These are phyloP conservation scores for Deroptyus accipitrinus DNA, from an alignment of 2,113 vertebrate species.

Conservation along the genomic window DNA sequence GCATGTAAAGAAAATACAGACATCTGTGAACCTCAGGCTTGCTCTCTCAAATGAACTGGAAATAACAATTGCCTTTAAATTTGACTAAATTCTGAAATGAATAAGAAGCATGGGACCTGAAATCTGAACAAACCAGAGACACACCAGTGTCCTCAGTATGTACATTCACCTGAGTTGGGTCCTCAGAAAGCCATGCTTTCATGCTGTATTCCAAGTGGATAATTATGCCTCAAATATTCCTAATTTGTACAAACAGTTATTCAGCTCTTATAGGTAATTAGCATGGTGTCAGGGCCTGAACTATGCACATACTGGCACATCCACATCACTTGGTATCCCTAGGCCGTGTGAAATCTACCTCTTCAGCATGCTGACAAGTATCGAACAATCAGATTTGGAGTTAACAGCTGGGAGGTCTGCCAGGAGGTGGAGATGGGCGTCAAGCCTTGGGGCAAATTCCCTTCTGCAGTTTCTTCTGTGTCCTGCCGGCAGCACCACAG, in stretches of 20 bases:
- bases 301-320: neutral
- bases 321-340: neutral
- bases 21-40: neutral
- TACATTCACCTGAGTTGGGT: neutral
- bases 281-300: neutral
- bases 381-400: neutral
- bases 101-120: neutral
- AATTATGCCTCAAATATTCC: neutral
- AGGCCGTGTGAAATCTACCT: constrained; percentile 7
- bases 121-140: neutral
- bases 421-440: neutral
- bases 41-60: neutral
- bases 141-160: accelerated
- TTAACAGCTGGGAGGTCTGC: neutral
- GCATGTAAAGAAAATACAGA: neutral
- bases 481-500: neutral
- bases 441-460: neutral
- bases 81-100: neutral
- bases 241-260: neutral
- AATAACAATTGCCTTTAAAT: neutral
- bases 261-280: neutral
- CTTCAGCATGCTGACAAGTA: neutral
- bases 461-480: neutral
- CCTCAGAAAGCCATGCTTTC: neutral
- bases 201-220: neutral